A percentile compares a stretch with the other conserved stretches of the same genome.
phyloP scores from a whole-genome alignment of 92 coral and sea anemone genomes.

The Galaxea fascicularis region DNA sequence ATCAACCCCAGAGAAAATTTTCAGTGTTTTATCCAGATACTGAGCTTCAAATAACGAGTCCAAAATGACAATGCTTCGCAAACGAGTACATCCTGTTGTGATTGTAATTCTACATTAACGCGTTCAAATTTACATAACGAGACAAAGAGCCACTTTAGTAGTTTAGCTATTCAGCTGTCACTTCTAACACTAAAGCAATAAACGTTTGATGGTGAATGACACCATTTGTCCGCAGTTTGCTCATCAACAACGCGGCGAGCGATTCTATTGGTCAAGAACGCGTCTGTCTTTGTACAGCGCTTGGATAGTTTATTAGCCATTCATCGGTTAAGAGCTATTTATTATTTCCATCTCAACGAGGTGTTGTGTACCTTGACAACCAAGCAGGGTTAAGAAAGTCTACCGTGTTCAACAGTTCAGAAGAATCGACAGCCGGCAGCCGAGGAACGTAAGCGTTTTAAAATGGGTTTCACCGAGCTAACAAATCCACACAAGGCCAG shows the following conservation, averaged over 20 bases:
- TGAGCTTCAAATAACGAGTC: too few relatives aligned
- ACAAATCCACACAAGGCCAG: conserved; percentile 93
- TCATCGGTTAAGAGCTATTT: conserved; percentile 48
- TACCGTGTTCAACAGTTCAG: conserved; percentile 29
- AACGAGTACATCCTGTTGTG: not conserved
- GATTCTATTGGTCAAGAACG: conserved; percentile 50
- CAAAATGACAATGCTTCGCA: too few relatives aligned
- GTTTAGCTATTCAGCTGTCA: conserved; percentile 28
- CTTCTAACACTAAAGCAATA: not conserved
- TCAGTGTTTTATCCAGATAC: too few relatives aligned
- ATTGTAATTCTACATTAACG: conserved; percentile 8
- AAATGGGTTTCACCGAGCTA: conserved; percentile 93
- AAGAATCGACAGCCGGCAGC: conserved; percentile 17
- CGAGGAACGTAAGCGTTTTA: conserved; percentile 15
- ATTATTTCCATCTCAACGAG: conserved; percentile 69
- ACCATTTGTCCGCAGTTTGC: conserved; percentile 66
- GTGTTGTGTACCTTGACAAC: conserved; percentile 89
- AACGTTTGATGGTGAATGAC: conserved; percentile 52
- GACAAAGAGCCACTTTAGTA: conserved; percentile 2
- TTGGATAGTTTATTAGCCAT: conserved; percentile 53
- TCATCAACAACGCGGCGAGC: conserved; percentile 31
- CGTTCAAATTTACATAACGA: conserved; percentile 23
- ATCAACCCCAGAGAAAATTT: too few relatives aligned
- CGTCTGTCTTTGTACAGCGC: conserved; percentile 42
- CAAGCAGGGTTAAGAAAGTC: conserved; percentile 53